Conservation (phyloP, 2,113 vertebrate genomes). For the Heterotis niloticus region DNA sequence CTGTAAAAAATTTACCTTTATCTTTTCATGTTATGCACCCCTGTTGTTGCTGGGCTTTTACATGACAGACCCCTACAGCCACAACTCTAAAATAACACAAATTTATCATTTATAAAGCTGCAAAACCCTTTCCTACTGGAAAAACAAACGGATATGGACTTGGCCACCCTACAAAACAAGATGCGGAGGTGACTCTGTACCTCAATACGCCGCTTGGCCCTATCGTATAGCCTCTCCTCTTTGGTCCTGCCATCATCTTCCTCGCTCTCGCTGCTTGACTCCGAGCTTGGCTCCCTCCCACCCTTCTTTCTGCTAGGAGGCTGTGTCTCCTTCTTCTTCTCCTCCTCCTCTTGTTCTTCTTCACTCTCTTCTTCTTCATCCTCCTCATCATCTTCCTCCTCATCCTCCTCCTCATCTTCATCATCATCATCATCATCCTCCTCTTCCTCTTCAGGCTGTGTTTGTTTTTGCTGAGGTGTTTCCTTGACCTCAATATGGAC, state of each 20-base stretch:
- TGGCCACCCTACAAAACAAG: neutral
- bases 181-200: conserved; percentile 52
- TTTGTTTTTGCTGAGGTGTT: conserved; percentile 59
- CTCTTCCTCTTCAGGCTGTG: conserved; percentile 65
- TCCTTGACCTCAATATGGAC: conserved; percentile 94
- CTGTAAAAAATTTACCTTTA: too few species aligned
- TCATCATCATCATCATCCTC: conserved; percentile 74
- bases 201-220: conserved; percentile 91
- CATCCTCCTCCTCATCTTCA: conserved; percentile 50
- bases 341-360: conserved; percentile 61
- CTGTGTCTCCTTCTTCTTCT: conserved; percentile 52
- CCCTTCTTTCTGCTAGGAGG: conserved; percentile 54
- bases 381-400: conserved; percentile 70
- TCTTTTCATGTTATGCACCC: too few species aligned
- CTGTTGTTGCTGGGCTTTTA: too few species aligned
- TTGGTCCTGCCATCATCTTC: conserved; percentile 88
- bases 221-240: conserved; percentile 87
- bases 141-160: too few species aligned
- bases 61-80: too few species aligned
- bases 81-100: too few species aligned
- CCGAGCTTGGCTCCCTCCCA: conserved; percentile 75
- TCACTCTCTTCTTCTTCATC: conserved; percentile 43
- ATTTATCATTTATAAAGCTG: too few species aligned
- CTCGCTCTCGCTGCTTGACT: conserved; percentile 79
- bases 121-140: too few species aligned